phyloP scores from a whole-genome alignment of 2,113 vertebrate genomes.

The Gymnogyps californianus region DNA sequence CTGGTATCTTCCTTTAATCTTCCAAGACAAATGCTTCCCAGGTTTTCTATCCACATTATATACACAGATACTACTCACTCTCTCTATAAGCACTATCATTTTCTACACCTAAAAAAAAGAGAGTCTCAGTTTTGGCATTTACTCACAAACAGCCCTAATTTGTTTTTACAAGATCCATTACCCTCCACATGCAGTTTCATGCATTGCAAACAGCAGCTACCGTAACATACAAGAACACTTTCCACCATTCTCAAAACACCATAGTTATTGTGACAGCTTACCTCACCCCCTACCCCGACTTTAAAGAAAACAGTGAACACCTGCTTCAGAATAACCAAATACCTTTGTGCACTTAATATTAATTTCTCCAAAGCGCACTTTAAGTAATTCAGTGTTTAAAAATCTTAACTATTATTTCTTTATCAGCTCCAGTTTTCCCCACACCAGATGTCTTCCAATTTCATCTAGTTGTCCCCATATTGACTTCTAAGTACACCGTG shows the following conservation, averaged over 20 bases:
- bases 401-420: neutral
- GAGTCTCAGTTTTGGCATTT: neutral
- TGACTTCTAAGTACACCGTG: neutral
- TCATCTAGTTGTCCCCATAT: fast-evolving
- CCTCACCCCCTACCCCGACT: fast-evolving
- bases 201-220: neutral
- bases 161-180: neutral
- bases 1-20: neutral
- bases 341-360: neutral
- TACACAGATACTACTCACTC: neutral
- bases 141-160: neutral
- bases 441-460: neutral
- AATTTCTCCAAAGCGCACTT: neutral
- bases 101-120: neutral
- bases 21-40: neutral
- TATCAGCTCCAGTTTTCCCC: neutral
- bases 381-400: neutral
- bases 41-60: neutral
- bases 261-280: neutral
- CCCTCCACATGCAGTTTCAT: neutral
- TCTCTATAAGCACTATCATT: neutral
- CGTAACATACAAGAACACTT: neutral
- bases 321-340: neutral
- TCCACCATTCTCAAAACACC: neutral
- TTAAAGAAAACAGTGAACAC: neutral